phyloP scores from a whole-genome alignment of 92 coral and sea anemone species.

The Siderastrea radians region DNA sequence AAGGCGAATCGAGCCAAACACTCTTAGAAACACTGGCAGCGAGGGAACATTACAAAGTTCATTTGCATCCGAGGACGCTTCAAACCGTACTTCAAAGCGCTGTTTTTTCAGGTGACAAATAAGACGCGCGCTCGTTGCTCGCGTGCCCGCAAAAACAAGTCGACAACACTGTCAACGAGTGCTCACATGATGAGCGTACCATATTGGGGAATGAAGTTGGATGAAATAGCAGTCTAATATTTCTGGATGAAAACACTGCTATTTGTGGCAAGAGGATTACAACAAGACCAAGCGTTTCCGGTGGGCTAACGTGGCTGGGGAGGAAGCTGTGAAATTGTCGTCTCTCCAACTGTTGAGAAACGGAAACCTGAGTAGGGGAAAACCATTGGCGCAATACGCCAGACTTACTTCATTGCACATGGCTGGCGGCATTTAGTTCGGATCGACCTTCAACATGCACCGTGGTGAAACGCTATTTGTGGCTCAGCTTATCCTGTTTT shows the following conservation, averaged over 20 bases:
- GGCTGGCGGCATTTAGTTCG: slow-evolving; percentile 20
- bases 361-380: slow-evolving; percentile 34
- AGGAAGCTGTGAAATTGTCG: slow-evolving; percentile 54
- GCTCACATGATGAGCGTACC: neutral
- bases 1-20: slow-evolving; percentile 1
- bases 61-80: neutral
- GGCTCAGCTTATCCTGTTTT: slow-evolving; percentile 38
- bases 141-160: slow-evolving; percentile 8
- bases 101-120: slow-evolving; percentile 10
- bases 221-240: slow-evolving; percentile 27
- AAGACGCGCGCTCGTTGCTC: neutral
- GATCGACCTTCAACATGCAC: slow-evolving; percentile 3
- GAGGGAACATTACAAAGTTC: neutral
- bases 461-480: slow-evolving; percentile 10
- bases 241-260: slow-evolving; percentile 35
- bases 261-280: slow-evolving; percentile 38
- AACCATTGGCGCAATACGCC: slow-evolving; percentile 20
- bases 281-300: slow-evolving; percentile 41
- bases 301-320: slow-evolving; percentile 14
- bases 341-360: slow-evolving; percentile 47
- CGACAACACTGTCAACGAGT: slow-evolving; percentile 10
- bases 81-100: neutral
- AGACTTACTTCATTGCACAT: slow-evolving; percentile 16
- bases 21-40: neutral
- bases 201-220: slow-evolving; percentile 15